Evolutionary conservation across 2,797 vertebrate genomes (phyloP).

Genomic region (Chromobotia macracanthus): DNA sequence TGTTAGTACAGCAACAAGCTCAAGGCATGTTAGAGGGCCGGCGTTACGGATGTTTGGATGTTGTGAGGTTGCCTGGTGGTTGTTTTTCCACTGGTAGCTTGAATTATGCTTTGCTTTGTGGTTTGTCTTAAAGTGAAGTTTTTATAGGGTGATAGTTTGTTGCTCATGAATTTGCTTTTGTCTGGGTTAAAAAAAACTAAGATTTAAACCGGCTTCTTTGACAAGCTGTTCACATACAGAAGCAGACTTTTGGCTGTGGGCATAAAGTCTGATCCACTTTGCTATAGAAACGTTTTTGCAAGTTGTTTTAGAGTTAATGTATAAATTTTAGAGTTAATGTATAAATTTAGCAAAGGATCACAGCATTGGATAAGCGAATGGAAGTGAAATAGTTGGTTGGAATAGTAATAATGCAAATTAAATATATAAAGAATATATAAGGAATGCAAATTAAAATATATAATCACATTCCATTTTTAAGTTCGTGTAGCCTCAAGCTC

Average conservation of each 20-base stretch:
- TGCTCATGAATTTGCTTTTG: not conserved
- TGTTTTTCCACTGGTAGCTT: slow-evolving; percentile 17
- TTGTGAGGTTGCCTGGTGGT: slow-evolving; percentile 32
- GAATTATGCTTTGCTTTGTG: slow-evolving; percentile 39
- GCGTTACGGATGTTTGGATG: slow-evolving; percentile 28
- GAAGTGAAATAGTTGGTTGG: not conserved
- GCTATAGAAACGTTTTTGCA: not conserved
- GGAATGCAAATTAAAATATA: not conserved
- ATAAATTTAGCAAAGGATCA: not conserved
- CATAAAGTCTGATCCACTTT: not conserved
- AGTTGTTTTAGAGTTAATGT: no score
- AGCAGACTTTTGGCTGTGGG: not conserved
- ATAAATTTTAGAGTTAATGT: no score
- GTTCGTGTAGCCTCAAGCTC: not conserved
- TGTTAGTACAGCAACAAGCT: slow-evolving; percentile 34
- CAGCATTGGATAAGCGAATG: not conserved
- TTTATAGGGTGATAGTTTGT: slow-evolving; percentile 23
- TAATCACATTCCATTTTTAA: not conserved
- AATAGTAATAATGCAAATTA: not conserved
- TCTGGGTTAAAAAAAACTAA: not conserved
- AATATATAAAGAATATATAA: no score
- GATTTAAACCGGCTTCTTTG: not conserved
- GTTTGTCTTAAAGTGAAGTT: slow-evolving; percentile 14
- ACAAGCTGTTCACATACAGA: not conserved
- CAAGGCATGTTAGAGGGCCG: slow-evolving; percentile 33